A percentile compares a stretch with the other conserved stretches of the same genome.
Evolutionary conservation across 2,797 vertebrate genomes (phyloP).

Genomic region (Enteromius radiatus): DNA sequence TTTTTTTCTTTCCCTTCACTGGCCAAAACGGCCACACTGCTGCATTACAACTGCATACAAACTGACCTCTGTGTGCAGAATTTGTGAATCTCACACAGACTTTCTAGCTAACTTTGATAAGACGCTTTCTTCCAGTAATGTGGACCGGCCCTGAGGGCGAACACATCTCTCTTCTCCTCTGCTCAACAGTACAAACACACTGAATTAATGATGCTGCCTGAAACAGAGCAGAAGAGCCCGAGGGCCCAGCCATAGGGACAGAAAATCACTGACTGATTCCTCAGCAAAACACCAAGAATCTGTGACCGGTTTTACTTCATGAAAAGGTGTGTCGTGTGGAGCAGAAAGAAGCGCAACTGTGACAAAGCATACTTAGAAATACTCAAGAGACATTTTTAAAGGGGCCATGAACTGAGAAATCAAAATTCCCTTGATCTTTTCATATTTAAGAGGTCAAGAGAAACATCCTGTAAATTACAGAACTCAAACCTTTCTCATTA

Average conservation of each 20-base stretch:
- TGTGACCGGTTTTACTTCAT: neutral
- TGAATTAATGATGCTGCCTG: slow-evolving; percentile 42
- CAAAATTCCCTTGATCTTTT: too few relatives aligned
- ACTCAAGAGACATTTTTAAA: neutral
- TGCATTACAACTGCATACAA: neutral
- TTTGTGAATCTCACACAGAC: neutral
- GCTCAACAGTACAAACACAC: slow-evolving; percentile 37
- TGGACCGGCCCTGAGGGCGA: slow-evolving; percentile 7
- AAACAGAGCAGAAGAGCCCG: neutral
- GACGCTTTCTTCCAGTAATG: neutral
- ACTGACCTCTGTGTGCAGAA: neutral
- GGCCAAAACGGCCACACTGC: neutral
- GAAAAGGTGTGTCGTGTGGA: neutral
- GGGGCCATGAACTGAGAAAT: neutral
- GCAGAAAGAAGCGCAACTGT: neutral
- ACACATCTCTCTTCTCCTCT: slow-evolving; percentile 9
- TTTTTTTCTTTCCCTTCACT: neutral
- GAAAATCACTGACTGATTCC: neutral
- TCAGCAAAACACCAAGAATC: neutral
- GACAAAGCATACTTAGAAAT: neutral
- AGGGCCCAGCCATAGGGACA: neutral
- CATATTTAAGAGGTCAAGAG: neutral
- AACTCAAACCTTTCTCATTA: neutral
- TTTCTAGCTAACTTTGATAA: neutral
- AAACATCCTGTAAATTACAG: neutral